Evolutionary conservation across 2,888 invertebrate species (phyloP).

Genomic region (Acleris literana): DNA sequence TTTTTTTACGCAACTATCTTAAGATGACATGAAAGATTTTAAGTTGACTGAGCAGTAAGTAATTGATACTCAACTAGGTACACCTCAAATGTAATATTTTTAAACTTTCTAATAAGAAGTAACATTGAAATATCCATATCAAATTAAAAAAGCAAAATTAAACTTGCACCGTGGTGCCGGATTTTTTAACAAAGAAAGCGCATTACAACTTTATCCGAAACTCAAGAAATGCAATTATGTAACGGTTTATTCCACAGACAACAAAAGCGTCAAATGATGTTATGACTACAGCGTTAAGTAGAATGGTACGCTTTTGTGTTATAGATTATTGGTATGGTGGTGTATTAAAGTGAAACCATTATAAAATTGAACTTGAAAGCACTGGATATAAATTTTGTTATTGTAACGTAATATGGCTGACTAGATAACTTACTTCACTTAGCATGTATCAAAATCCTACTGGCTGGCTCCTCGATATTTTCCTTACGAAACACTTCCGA

Average conservation of each 20-base stretch:
- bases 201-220: conserved; percentile 2
- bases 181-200: conserved; percentile 15
- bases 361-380: neutral
- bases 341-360: no score
- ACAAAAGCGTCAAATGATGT: conserved; percentile 39
- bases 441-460: no score
- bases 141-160: conserved; percentile 11
- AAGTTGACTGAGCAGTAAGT: conserved; percentile 5
- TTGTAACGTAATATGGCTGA: no score
- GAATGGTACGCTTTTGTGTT: neutral
- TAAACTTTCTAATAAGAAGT: conserved; percentile 5
- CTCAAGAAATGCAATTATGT: conserved; percentile 47
- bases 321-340: no score
- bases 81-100: conserved; percentile 8
- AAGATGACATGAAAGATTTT: neutral
- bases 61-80: neutral
- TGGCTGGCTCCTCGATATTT: conserved; percentile 13
- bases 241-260: conserved; percentile 54
- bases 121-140: neutral
- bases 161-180: conserved; percentile 1
- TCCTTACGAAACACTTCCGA: conserved; percentile 39
- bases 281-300: neutral
- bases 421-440: no score
- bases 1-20: neutral
- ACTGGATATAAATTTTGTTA: neutral